phyloP scores from a whole-genome alignment of 1,140 invertebrate species.

The Drosophila obscura region DNA sequence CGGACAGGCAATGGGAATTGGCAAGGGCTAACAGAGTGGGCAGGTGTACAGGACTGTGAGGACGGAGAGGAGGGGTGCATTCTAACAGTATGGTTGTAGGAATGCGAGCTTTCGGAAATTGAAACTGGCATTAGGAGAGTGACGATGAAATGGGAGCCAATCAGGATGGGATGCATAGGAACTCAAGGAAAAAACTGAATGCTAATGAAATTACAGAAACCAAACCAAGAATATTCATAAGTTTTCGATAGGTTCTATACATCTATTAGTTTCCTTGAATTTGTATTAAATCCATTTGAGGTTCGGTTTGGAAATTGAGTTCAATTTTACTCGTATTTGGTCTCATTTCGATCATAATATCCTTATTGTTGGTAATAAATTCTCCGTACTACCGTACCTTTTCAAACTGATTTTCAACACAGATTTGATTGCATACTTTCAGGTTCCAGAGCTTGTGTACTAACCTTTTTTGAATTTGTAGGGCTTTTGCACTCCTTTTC shows the following conservation, averaged over 20 bases:
- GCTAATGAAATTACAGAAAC: conserved; percentile 1
- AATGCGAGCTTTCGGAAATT: conserved; percentile 46
- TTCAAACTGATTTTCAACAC: not conserved
- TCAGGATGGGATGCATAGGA: conserved; percentile 9
- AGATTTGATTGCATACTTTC: not conserved
- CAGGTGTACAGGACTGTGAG: conserved; percentile 1
- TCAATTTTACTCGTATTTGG: not conserved
- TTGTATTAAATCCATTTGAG: no score
- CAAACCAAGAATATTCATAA: no score
- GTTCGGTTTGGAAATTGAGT: no score
- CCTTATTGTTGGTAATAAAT: no score
- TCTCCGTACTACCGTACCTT: no score
- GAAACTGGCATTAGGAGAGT: conserved; percentile 51
- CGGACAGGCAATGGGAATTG: conserved; percentile 45
- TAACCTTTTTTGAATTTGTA: not conserved
- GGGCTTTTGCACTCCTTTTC: not conserved
- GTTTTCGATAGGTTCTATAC: no score
- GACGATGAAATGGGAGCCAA: conserved; percentile 22
- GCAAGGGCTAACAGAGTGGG: conserved; percentile 32
- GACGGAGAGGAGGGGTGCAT: not conserved
- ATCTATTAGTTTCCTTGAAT: not conserved
- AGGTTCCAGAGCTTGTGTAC: not conserved
- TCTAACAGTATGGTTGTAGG: conserved; percentile 24
- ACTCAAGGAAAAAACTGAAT: conserved; percentile 29
- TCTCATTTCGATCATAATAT: no score